A percentile compares a stretch with the other conserved stretches of the same genome.
Conservation (phyloP, 2,797 vertebrate genomes). For the Setipinna tenuifilis region DNA sequence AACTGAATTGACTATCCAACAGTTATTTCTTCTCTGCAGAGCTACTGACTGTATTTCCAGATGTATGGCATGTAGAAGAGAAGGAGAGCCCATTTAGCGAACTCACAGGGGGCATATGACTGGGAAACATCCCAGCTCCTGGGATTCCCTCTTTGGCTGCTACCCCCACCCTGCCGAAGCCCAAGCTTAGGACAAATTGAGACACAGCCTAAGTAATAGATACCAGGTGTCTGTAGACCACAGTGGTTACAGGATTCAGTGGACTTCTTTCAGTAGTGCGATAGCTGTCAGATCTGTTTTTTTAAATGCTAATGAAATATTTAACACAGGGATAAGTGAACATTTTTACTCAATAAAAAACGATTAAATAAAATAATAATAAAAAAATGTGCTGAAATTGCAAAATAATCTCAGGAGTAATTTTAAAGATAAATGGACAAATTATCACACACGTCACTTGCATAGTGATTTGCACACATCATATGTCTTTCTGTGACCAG, state of each 20-base stretch:
- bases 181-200: slow-evolving; percentile 84
- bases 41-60: slow-evolving; percentile 30
- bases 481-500: not conserved
- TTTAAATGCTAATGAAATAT: not conserved
- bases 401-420: too few species aligned
- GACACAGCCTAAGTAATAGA: slow-evolving; percentile 82
- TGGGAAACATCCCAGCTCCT: not conserved
- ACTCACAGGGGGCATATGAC: not conserved
- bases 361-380: too few species aligned
- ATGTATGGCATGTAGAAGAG: slow-evolving; percentile 31
- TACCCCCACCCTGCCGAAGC: slow-evolving; percentile 64
- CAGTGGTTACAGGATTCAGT: not conserved
- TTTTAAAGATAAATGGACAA: too few species aligned
- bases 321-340: not conserved
- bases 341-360: too few species aligned
- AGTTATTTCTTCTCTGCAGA: not conserved
- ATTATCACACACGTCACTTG: too few species aligned
- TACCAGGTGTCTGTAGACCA: slow-evolving; percentile 18
- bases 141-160: slow-evolving; percentile 26
- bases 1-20: not conserved
- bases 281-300: not conserved
- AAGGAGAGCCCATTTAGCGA: slow-evolving; percentile 5
- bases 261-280: not conserved
- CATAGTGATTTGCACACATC: too few species aligned
- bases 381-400: too few species aligned